Percentiles rank a stretch among this genome's conserved stretches.
Evolutionary conservation across 2,113 vertebrate species (phyloP).

Genomic region (Alexandromys fortis): DNA sequence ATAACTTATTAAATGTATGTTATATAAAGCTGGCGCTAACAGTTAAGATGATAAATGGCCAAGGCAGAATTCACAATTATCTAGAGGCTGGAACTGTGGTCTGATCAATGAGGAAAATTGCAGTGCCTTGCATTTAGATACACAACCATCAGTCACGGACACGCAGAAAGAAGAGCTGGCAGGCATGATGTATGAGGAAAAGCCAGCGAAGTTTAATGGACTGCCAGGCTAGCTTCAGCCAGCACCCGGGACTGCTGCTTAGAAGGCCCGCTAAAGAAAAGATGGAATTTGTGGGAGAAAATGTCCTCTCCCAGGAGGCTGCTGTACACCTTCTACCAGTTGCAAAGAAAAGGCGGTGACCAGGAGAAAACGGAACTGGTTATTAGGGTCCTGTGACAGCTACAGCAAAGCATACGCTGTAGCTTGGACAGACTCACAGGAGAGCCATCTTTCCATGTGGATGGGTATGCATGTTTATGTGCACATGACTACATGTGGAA

Average conservation of each 20-base stretch:
- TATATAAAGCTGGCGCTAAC: neutral
- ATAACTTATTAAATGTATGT: slow-evolving; percentile 20
- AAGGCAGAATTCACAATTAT: slow-evolving; percentile 33
- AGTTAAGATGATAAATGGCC: neutral
- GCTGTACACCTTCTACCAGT: neutral
- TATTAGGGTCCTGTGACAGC: neutral
- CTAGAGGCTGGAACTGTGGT: neutral
- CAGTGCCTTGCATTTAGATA: neutral
- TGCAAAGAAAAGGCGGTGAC: neutral
- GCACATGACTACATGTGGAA: no score
- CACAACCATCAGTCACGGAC: neutral
- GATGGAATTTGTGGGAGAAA: neutral
- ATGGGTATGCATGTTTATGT: neutral
- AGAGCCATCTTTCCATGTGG: neutral
- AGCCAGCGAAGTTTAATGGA: neutral
- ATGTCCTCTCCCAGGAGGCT: neutral
- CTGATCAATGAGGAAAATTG: neutral
- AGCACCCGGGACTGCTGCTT: neutral
- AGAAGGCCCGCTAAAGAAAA: neutral
- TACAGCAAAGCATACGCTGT: neutral
- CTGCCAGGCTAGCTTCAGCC: neutral
- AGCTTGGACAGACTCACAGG: neutral
- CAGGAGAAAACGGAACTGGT: neutral
- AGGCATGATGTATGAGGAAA: neutral
- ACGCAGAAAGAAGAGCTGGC: neutral